Evolutionary conservation across 2,113 vertebrate species (phyloP).

Genomic region (Theristicus caerulescens): DNA sequence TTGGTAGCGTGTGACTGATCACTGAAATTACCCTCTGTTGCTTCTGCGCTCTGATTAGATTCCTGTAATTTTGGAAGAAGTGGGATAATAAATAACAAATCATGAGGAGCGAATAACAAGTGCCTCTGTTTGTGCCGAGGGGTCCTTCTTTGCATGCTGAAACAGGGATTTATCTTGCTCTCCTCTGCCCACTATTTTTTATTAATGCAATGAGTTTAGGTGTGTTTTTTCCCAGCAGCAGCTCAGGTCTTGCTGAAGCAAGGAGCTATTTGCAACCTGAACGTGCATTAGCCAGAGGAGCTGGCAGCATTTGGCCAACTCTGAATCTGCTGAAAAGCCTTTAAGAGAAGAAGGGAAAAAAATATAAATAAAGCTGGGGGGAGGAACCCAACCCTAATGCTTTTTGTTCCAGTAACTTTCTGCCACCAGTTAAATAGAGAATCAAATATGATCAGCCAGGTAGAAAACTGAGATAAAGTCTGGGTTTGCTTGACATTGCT

Average conservation of each 20-base stretch:
- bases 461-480: background rate
- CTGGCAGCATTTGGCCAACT: background rate
- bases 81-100: constrained; percentile 18
- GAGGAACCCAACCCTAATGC: background rate
- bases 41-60: background rate
- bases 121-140: background rate
- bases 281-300: background rate
- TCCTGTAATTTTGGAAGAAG: background rate
- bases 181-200: rapidly evolving
- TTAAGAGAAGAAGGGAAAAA: background rate
- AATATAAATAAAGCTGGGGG: background rate
- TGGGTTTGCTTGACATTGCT: background rate
- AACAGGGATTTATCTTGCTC: background rate
- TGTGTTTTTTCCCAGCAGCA: background rate
- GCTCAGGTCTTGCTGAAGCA: background rate
- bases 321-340: background rate
- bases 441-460: background rate
- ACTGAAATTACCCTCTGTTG: background rate
- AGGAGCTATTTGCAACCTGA: background rate
- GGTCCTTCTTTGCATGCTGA: background rate
- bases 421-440: background rate
- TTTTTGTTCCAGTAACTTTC: background rate
- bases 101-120: background rate
- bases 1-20: background rate
- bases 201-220: background rate